Percentiles rank a stretch among this genome's conserved stretches.
Evolutionary conservation across 1,140 invertebrate genomes (phyloP).

Genomic region (Dryas iulia): DNA sequence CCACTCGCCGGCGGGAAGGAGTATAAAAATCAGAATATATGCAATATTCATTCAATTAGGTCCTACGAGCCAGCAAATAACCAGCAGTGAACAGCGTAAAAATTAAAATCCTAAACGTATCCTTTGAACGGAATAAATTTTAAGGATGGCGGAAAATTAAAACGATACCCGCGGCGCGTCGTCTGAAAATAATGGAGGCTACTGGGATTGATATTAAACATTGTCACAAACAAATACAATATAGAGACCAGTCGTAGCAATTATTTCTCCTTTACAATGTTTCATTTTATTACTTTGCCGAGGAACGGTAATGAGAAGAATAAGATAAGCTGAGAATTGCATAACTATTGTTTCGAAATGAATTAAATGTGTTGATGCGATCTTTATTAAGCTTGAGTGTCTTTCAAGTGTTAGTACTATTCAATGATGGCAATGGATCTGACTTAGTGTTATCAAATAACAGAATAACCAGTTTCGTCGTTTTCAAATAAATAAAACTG

Average conservation of each 20-base stretch:
- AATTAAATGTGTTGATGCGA: not conserved
- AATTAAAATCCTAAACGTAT: conserved; percentile 38
- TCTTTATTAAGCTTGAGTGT: not conserved
- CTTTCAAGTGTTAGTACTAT: too few relatives aligned
- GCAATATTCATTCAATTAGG: conserved; percentile 38
- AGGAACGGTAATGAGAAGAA: conserved; percentile 15
- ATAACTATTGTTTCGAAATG: not conserved
- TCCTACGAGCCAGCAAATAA: conserved; percentile 22
- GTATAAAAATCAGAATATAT: conserved; percentile 27
- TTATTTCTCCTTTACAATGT: conserved; percentile 8
- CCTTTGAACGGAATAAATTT: conserved; percentile 36
- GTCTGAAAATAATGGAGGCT: conserved; percentile 38
- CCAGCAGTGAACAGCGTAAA: conserved; percentile 26
- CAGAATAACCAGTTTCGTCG: too few relatives aligned
- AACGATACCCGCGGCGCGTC: conserved; percentile 49
- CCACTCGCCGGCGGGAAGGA: not conserved
- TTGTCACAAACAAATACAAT: conserved; percentile 32
- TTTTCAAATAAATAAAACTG: too few relatives aligned
- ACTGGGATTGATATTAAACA: conserved; percentile 40
- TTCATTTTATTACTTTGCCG: conserved; percentile 19
- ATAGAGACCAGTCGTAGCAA: conserved; percentile 15
- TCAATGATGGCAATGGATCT: too few relatives aligned
- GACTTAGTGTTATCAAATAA: too few relatives aligned
- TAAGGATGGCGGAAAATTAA: conserved; percentile 39
- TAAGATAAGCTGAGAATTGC: not conserved